Percentiles rank a stretch among this genome's conserved stretches.
Evolutionary conservation across 2,113 vertebrate species (phyloP).

Genomic region (Callopanchax toddi): DNA sequence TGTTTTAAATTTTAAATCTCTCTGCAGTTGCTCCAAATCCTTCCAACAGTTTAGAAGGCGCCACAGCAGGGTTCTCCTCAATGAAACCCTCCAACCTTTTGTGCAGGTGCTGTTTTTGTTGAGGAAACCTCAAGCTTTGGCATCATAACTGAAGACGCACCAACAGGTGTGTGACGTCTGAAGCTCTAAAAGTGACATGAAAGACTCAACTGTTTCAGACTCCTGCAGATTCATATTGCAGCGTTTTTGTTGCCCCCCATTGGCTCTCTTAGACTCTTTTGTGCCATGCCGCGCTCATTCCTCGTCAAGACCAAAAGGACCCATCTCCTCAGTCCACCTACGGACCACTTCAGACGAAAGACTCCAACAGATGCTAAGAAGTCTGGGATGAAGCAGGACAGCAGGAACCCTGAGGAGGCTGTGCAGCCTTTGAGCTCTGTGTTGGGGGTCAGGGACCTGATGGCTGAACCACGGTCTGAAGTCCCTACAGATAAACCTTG

Average conservation of each 20-base stretch:
- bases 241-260: constrained; percentile 1
- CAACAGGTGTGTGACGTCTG: constrained; percentile 66
- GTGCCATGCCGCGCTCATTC: constrained; percentile 80
- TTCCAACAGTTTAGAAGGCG: constrained; percentile 33
- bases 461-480: constrained; percentile 3
- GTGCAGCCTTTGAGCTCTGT: neutral
- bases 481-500: constrained; percentile 9
- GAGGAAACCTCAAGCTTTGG: constrained; percentile 76
- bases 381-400: neutral
- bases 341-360: constrained; percentile 4
- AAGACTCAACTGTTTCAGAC: constrained; percentile 25
- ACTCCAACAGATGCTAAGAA: neutral
- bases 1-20: constrained; percentile 3
- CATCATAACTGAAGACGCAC: constrained; percentile 74
- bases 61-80: constrained; percentile 48
- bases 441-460: constrained; percentile 4
- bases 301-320: constrained; percentile 76
- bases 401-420: neutral
- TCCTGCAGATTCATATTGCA: constrained; percentile 30
- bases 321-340: constrained; percentile 11
- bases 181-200: constrained; percentile 29
- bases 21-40: neutral
- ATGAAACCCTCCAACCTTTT: constrained; percentile 28
- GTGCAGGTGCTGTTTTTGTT: constrained; percentile 68
- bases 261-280: constrained; percentile 3